phyloP scores from a whole-genome alignment of 2,113 vertebrate species.

The Odocoileus virginianus region DNA sequence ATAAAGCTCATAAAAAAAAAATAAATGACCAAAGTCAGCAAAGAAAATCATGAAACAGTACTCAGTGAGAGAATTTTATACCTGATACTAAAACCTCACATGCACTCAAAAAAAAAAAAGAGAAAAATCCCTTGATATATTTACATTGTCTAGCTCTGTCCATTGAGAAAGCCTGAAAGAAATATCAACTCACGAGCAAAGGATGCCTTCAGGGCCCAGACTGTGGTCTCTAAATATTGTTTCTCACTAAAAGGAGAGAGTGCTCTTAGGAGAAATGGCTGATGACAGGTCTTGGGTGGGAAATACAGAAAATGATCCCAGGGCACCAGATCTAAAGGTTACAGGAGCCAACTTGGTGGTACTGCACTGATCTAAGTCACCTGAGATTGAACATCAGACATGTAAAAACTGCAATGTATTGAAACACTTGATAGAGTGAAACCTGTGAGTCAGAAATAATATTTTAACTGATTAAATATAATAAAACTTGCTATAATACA shows the following conservation, averaged over 20 bases:
- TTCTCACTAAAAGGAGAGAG: background rate
- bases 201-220: background rate
- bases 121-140: background rate
- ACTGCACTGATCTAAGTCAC: background rate
- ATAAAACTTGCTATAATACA: background rate
- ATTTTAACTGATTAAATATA: background rate
- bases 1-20: background rate
- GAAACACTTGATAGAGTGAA: background rate
- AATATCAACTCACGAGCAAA: background rate
- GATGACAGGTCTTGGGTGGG: background rate
- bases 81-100: background rate
- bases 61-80: background rate
- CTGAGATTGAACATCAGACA: background rate
- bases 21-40: background rate
- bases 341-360: background rate
- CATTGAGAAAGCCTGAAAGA: background rate
- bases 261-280: background rate
- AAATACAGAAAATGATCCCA: background rate
- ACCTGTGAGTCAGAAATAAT: background rate
- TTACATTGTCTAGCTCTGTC: background rate
- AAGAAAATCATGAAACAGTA: background rate
- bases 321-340: background rate
- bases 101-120: background rate
- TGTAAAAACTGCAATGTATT: background rate
- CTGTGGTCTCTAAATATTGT: background rate